Base-by-base conservation (phyloP, 2,888 invertebrate species). In the Hoplodrina ambigua region DNA sequence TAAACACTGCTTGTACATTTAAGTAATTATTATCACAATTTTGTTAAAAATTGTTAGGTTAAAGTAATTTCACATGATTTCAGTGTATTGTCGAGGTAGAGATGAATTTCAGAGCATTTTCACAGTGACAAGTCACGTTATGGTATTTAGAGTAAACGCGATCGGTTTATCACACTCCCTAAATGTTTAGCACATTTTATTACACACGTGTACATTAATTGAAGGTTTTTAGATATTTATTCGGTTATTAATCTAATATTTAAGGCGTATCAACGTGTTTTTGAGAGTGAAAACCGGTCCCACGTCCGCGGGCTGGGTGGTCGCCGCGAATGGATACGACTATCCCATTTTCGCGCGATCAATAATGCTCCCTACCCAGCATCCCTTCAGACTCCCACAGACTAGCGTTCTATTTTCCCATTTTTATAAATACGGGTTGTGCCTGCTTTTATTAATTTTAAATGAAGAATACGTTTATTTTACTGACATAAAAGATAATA, bases 351-450 rank as follows among this genome's bases (percentile, higher is more conserved):
- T 93, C 93, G 90, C 94, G 87, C 94, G 96, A 96, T 96, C 96
- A 96, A 96, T 96, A 96, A 95, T 94, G 96, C 96, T 96, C 95
- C 95, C 94, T 93, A 91, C 93, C 94, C 96, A 96, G 96, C 96
- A 94, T 96, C 96, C 94, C 94, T 94, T 92, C 91, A 87, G 83
- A 89, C 93, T 91, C 89, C 89, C 91, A 93, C 91, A 90, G 90
- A 90, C 87, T 86, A 87, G 75, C 82, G 79, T 78, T 80, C 59
- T 78, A 74, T 82, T 82, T 81, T 80, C 75, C 55, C 20, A 17
- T 41, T 64, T 55, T 44, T 67, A 41, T 55, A 4, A 54, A 17
- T 33, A 30, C n/a, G 11, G n/a, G 30, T 8, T 53, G 8, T 54
- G 17, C 2, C 17, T 30, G 11, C n/a, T 65, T 66, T 33, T 30